Evolutionary conservation across 1,140 invertebrate species (phyloP).

Genomic region (Pissodes strobi): DNA sequence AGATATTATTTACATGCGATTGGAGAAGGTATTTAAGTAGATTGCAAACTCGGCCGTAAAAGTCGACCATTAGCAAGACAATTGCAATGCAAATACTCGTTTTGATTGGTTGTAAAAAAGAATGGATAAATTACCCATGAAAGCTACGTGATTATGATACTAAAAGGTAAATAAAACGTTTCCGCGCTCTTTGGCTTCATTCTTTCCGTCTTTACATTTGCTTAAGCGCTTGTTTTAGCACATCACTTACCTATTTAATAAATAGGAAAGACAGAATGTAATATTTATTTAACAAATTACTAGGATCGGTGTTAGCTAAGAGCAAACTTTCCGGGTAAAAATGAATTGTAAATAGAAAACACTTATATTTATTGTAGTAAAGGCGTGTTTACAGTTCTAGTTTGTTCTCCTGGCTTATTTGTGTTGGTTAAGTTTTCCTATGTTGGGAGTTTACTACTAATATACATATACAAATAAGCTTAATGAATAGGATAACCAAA

Average conservation of each 20-base stretch:
- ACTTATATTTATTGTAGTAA: constrained; percentile 25
- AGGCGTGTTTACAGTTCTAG: constrained; percentile 31
- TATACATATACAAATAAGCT: too few species aligned
- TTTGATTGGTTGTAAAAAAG: constrained; percentile 1
- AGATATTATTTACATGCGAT: too few species aligned
- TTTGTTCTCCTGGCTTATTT: too few species aligned
- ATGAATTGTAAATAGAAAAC: constrained; percentile 41
- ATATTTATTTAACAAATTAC: constrained; percentile 36
- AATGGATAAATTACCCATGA: constrained; percentile 13
- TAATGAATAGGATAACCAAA: too few species aligned
- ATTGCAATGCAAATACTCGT: constrained; percentile 2
- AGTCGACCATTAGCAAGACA: not conserved
- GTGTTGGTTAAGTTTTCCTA: too few species aligned
- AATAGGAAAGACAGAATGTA: constrained; percentile 16
- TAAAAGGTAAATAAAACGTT: constrained; percentile 1
- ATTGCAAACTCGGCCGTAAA: not conserved
- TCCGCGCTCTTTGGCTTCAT: too few species aligned
- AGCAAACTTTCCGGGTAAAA: constrained; percentile 30
- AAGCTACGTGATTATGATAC: constrained; percentile 14
- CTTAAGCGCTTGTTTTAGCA: constrained; percentile 26
- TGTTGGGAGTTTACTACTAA: too few species aligned
- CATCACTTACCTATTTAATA: constrained; percentile 26
- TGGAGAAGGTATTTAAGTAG: too few species aligned
- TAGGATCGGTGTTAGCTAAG: constrained; percentile 12
- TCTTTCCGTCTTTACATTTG: constrained; percentile 1